These are phyloP conservation scores for Marisa cornuarietis DNA, from an alignment of 1,140 invertebrate species.

Conservation along the genomic window DNA sequence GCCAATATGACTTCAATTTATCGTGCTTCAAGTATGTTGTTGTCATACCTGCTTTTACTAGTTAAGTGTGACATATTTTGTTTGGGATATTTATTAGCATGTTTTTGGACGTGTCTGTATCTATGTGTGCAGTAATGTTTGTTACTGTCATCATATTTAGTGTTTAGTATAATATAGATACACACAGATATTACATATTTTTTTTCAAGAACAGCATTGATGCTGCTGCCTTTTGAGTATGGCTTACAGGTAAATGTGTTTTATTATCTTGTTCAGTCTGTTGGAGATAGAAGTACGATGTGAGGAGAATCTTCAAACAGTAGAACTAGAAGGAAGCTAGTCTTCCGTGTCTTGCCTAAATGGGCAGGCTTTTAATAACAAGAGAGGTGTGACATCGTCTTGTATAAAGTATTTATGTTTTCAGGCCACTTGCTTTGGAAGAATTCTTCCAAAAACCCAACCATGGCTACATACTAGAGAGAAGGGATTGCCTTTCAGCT, in stretches of 20 bases:
- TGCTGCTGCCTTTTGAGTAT: background rate
- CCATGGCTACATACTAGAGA: constrained; percentile 34
- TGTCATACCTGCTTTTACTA: too few relatives aligned
- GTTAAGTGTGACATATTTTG: too few relatives aligned
- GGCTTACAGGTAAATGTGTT: background rate
- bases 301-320: background rate
- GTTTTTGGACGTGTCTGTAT: too few relatives aligned
- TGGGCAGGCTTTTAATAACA: background rate
- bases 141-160: too few relatives aligned
- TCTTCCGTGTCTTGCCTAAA: background rate
- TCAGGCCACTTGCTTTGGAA: constrained; percentile 28
- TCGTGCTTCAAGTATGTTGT: constrained; percentile 37
- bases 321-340: background rate
- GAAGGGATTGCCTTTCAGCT: constrained; percentile 38
- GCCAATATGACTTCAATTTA: constrained; percentile 57
- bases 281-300: background rate
- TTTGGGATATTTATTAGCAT: too few relatives aligned
- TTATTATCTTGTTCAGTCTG: background rate
- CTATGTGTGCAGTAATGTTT: too few relatives aligned
- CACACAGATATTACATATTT: too few relatives aligned
- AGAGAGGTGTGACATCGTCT: constrained; percentile 15
- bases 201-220: too few relatives aligned
- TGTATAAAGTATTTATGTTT: constrained; percentile 27
- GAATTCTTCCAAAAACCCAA: constrained; percentile 44
- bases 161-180: too few relatives aligned